Evolutionary conservation across 2,797 vertebrate species (phyloP).

Genomic region (Oreochromis grahami): DNA sequence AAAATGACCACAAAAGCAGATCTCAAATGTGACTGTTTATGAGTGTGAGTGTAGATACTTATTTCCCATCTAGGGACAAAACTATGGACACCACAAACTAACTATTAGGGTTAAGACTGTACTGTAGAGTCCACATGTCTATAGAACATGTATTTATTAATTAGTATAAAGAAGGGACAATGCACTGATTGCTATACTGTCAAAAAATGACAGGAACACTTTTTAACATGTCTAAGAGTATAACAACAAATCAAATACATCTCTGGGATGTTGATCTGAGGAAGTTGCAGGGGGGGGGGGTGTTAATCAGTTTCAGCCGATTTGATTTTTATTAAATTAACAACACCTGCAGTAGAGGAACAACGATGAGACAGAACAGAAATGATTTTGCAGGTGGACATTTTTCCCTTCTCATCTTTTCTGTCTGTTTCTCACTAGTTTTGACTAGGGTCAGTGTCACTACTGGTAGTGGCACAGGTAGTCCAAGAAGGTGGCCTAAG

Average conservation of each 20-base stretch:
- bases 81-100: background rate
- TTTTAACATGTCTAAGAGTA: background rate
- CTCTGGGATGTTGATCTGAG: fast-evolving
- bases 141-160: background rate
- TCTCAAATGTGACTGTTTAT: background rate
- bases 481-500: background rate
- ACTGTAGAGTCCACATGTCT: background rate
- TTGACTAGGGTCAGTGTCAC: background rate
- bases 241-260: background rate
- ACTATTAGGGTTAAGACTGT: background rate
- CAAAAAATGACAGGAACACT: background rate
- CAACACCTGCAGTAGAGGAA: fast-evolving
- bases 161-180: background rate
- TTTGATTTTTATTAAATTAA: background rate
- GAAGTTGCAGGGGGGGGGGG: background rate
- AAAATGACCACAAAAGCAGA: background rate
- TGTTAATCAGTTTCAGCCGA: fast-evolving
- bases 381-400: background rate
- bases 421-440: background rate
- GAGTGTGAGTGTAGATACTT: background rate
- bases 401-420: background rate
- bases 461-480: background rate
- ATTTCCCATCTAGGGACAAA: background rate
- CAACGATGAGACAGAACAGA: background rate
- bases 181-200: background rate